Evolutionary conservation across 2,113 vertebrate species (phyloP).

Genomic region (Acrocephalus kingi): DNA sequence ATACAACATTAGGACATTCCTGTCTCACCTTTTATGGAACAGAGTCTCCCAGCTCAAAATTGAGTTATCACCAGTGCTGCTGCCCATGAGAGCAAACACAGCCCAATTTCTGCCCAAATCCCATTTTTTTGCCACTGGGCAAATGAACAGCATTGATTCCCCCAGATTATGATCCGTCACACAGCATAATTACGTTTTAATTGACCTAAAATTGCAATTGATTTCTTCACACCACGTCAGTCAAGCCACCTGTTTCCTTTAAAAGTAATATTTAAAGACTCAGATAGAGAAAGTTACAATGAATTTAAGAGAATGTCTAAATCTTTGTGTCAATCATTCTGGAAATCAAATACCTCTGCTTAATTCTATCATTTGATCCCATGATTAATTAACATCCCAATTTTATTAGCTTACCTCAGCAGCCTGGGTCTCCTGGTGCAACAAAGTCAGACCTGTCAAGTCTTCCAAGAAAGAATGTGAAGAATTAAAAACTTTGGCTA

Average conservation of each 20-base stretch:
- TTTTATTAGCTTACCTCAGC: slow-evolving; percentile 86
- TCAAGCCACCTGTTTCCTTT: neutral
- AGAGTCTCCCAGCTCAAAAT: fast-evolving
- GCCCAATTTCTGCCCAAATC: neutral
- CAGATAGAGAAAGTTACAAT: neutral
- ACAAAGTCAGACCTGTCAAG: slow-evolving; percentile 91
- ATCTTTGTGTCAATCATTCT: neutral
- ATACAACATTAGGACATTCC: neutral
- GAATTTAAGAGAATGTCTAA: neutral
- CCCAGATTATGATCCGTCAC: neutral
- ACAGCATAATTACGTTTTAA: neutral
- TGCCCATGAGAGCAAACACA: neutral
- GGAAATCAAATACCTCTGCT: neutral
- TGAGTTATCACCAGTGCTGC: neutral
- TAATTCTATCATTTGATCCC: neutral
- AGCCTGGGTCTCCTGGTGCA: slow-evolving; percentile 97
- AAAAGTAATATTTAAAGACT: neutral
- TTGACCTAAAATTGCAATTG: neutral
- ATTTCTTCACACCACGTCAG: neutral
- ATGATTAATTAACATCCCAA: neutral
- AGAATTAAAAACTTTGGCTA: slow-evolving; percentile 95
- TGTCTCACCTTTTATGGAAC: neutral
- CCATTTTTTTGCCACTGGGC: neutral
- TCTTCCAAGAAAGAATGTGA: slow-evolving; percentile 99
- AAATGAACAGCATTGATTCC: neutral